Evolutionary conservation across 2,888 invertebrate species (phyloP), one percentile per base, ranked within the genome.

Genomic region (Sinodicranocentrus sp.): DNA sequence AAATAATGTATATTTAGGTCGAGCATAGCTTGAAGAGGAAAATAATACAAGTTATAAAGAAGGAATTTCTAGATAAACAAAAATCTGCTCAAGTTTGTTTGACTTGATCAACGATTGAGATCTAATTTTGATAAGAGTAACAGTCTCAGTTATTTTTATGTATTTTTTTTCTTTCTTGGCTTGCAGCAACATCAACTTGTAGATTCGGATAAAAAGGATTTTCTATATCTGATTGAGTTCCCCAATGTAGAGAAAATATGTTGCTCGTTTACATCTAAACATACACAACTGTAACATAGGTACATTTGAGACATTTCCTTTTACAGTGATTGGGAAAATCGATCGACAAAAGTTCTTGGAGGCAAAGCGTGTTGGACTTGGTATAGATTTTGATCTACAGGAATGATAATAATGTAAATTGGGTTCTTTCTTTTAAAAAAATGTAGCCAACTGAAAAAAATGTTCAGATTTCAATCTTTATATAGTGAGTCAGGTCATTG

Each of bases 1-100:
- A n/a, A n/a, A n/a, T n/a, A n/a, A n/a, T 57, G 33, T 54, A 63
- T 43, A 79, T 79, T 79, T 79, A 44, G 79, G 79, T 79, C 79
- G 79, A 78, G 65, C 48, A n/a, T 48, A 39, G 79, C 70, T 71
- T 28, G 44, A 71, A 52, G 61, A 71, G 43, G n/a, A n/a, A 77
- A n/a, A 48, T n/a, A 15, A 8, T n/a, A 17, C 28, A 23, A 28
- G 52, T n/a, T n/a, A n/a, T n/a, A n/a, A 3, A 13, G 28, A 28
- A 71, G 33, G 52, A 52, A 17, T 17, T 3, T 39, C 26, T 61
- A 39, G 44, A 54, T 28, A 70, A 70, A 70, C 44, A 13, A 57
- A 57, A 57, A 10, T 57, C n/a, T n/a, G n/a, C n/a, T n/a, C n/a
- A n/a, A 52, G 17, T 52, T 52, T 59, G 19, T 25, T 19, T 63